These are phyloP conservation scores for Pleuronectes platessa DNA, from an alignment of 2,113 vertebrate genomes.

Conservation along the genomic window DNA sequence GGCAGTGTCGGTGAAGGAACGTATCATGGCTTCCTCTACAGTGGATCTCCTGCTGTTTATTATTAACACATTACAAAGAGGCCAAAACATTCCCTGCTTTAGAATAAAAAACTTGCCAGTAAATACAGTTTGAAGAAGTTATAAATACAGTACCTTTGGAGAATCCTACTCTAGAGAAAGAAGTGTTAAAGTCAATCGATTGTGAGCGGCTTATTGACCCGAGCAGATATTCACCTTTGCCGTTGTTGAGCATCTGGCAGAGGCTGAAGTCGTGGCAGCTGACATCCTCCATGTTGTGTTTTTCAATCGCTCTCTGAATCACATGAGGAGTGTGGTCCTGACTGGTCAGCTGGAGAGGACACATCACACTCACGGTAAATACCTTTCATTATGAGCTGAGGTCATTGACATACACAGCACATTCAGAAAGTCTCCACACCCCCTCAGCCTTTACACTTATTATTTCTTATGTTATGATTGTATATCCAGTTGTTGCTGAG, in stretches of 20 bases:
- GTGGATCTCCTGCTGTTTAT: background rate
- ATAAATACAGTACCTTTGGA: too few species aligned
- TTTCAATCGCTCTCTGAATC: conserved; percentile 86
- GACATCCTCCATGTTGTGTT: conserved; percentile 84
- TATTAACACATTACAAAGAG: background rate
- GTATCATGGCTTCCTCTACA: background rate
- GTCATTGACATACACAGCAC: too few species aligned
- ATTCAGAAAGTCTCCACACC: too few species aligned
- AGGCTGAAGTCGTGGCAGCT: conserved; percentile 82
- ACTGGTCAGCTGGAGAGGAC: conserved; percentile 86
- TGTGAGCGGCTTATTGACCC: background rate
- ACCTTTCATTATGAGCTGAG: background rate
- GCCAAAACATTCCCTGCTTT: too few species aligned
- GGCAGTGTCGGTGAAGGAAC: background rate
- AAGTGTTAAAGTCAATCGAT: background rate
- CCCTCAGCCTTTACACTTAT: too few species aligned
- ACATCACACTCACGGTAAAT: conserved; percentile 4
- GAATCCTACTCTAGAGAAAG: too few species aligned
- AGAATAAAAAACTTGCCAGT: background rate
- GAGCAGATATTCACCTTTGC: conserved; percentile 79
- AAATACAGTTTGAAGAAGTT: too few species aligned
- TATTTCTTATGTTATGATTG: too few species aligned
- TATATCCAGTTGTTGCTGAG: too few species aligned
- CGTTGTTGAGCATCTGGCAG: conserved; percentile 83
- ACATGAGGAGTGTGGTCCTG: conserved; percentile 90